phyloP scores from a whole-genome alignment of 2,888 invertebrate genomes.

The Pammene aurita region DNA sequence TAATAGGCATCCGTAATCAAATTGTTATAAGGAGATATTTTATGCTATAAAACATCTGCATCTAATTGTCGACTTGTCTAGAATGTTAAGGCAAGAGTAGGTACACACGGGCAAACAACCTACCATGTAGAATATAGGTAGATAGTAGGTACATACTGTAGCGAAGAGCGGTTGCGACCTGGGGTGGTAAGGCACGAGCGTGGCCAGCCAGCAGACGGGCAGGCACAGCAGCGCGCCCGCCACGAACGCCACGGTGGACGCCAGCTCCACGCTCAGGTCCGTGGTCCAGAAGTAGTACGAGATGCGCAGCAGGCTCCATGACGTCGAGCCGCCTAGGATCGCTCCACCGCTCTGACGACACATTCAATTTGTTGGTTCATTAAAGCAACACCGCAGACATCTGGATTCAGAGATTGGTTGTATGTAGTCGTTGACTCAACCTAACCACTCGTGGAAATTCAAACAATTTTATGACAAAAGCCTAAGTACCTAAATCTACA shows the following conservation, averaged over 20 bases:
- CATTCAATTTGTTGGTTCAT: not conserved
- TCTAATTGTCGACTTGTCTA: too few species aligned
- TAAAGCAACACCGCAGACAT: too few species aligned
- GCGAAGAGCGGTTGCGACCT: slow-evolving; percentile 60
- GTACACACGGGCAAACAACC: too few species aligned
- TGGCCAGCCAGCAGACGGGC: slow-evolving; percentile 74
- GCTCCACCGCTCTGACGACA: slow-evolving; percentile 68
- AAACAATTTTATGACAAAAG: too few species aligned
- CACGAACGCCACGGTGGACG: slow-evolving; percentile 61
- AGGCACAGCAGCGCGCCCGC: slow-evolving; percentile 70
- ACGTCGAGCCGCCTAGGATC: slow-evolving; percentile 66
- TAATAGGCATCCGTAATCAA: too few species aligned
- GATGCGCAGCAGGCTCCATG: slow-evolving; percentile 71
- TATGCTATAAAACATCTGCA: too few species aligned
- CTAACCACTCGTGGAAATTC: too few species aligned
- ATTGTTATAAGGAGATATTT: too few species aligned
- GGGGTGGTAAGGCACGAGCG: slow-evolving; percentile 68
- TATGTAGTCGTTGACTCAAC: too few species aligned
- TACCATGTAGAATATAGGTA: not conserved
- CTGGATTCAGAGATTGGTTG: too few species aligned
- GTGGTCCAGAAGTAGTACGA: slow-evolving; percentile 78
- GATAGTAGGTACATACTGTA: slow-evolving; percentile 52
- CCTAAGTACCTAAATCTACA: too few species aligned
- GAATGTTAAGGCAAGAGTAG: too few species aligned
- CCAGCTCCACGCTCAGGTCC: slow-evolving; percentile 71